Evolutionary conservation across 2,113 vertebrate genomes (phyloP).

Genomic region (Picathartes gymnocephalus): DNA sequence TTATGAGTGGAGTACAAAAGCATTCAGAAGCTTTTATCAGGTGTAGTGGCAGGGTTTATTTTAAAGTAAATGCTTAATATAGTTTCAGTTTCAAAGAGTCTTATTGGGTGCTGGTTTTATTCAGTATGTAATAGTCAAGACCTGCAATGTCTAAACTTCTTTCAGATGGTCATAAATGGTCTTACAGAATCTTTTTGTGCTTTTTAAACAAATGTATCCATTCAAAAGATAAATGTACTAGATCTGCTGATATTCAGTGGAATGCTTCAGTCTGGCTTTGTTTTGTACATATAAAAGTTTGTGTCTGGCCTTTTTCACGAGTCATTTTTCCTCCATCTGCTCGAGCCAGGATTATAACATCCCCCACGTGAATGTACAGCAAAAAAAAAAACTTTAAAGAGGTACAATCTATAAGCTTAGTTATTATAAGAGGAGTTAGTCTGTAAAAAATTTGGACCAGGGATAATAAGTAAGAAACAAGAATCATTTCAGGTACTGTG

Average conservation of each 20-base stretch:
- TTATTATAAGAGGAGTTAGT: neutral
- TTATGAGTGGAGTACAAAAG: slow-evolving; percentile 48
- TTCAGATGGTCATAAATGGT: slow-evolving; percentile 22
- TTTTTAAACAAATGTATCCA: neutral
- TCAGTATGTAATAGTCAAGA: neutral
- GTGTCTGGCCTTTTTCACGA: neutral
- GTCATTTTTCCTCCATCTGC: neutral
- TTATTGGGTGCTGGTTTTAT: neutral
- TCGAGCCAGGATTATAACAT: neutral
- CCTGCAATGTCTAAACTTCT: neutral
- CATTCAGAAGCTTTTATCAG: slow-evolving; percentile 50
- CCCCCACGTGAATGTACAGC: neutral
- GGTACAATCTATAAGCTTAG: neutral
- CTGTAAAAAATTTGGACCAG: neutral
- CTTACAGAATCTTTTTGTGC: neutral
- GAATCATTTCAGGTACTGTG: neutral
- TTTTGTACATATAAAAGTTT: neutral
- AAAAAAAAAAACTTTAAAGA: neutral
- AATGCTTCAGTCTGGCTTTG: slow-evolving; percentile 13
- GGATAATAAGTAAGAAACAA: neutral
- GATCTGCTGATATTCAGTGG: neutral
- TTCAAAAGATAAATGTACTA: neutral
- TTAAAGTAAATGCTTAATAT: slow-evolving; percentile 45
- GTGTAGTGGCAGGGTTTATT: slow-evolving; percentile 48
- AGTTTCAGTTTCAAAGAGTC: slow-evolving; percentile 54